A percentile compares a stretch with the other conserved stretches of the same genome.
phyloP scores from a whole-genome alignment of 2,113 vertebrate genomes.

The Chitala chitala region DNA sequence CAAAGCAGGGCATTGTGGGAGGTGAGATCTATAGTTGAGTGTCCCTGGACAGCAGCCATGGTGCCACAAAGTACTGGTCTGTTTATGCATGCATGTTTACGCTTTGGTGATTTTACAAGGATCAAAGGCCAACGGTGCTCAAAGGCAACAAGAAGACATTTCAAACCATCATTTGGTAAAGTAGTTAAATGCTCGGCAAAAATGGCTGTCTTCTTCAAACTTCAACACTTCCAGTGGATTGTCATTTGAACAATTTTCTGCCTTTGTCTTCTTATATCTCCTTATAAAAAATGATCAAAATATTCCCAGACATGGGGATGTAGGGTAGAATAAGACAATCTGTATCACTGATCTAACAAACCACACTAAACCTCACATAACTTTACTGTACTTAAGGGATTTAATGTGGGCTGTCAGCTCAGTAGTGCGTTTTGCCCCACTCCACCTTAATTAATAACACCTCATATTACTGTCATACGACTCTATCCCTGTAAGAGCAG shows the following conservation, averaged over 20 bases:
- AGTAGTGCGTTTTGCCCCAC: too few species aligned
- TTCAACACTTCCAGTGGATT: neutral
- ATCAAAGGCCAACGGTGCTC: neutral
- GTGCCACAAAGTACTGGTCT: neutral
- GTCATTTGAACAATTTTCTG: neutral
- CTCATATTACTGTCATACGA: neutral
- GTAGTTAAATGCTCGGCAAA: slow-evolving; percentile 1
- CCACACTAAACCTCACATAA: too few species aligned
- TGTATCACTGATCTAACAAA: too few species aligned
- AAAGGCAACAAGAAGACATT: too few species aligned
- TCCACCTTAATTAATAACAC: too few species aligned
- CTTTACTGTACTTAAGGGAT: too few species aligned
- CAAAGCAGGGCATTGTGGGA: neutral
- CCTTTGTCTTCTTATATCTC: slow-evolving; percentile 3
- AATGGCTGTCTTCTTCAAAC: neutral
- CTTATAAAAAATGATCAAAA: neutral
- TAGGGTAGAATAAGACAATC: too few species aligned
- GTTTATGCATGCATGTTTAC: neutral
- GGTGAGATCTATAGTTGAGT: neutral
- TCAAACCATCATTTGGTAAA: neutral
- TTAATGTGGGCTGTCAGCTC: too few species aligned
- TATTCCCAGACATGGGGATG: neutral
- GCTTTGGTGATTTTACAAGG: neutral
- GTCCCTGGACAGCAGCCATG: neutral
- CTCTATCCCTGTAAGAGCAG: neutral